Evolutionary conservation across 2,113 vertebrate genomes (phyloP).

Genomic region (Limanda limanda): DNA sequence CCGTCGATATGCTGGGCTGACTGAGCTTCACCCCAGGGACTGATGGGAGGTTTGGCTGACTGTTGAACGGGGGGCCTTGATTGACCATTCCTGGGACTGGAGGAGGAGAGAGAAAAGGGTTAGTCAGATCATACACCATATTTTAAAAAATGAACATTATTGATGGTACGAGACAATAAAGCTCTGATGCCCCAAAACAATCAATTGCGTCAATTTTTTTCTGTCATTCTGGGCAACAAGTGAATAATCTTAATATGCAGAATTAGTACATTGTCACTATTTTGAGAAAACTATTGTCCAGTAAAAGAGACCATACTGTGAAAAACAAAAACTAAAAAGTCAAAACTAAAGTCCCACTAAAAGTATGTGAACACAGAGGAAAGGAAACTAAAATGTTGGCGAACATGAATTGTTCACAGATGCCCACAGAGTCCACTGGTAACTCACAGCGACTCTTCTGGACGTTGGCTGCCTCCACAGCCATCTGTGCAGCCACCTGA

Average conservation of each 20-base stretch:
- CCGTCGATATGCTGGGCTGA: slow-evolving; percentile 86
- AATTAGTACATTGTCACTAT: neutral
- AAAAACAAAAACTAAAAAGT: slow-evolving; percentile 9
- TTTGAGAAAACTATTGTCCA: neutral
- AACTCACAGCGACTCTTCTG: slow-evolving; percentile 90
- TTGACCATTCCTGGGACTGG: slow-evolving; percentile 71
- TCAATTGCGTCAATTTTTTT: neutral
- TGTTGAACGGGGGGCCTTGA: slow-evolving; percentile 79
- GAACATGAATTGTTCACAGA: slow-evolving; percentile 28
- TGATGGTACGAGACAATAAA: neutral
- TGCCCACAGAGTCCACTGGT: slow-evolving; percentile 4
- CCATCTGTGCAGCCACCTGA: slow-evolving; percentile 88
- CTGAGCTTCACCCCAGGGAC: slow-evolving; percentile 74
- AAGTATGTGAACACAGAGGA: slow-evolving; percentile 5
- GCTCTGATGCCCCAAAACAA: neutral
- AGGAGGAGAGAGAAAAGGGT: neutral
- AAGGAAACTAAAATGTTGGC: slow-evolving; percentile 12
- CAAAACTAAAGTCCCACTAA: slow-evolving; percentile 17
- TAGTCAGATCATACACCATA: neutral
- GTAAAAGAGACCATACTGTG: neutral
- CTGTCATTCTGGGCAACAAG: neutral
- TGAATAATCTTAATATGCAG: neutral
- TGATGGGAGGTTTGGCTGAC: slow-evolving; percentile 72
- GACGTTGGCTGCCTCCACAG: slow-evolving; percentile 87
- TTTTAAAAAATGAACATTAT: neutral